Conservation (phyloP, 2,797 vertebrate genomes). For the Lacerta viridis region DNA sequence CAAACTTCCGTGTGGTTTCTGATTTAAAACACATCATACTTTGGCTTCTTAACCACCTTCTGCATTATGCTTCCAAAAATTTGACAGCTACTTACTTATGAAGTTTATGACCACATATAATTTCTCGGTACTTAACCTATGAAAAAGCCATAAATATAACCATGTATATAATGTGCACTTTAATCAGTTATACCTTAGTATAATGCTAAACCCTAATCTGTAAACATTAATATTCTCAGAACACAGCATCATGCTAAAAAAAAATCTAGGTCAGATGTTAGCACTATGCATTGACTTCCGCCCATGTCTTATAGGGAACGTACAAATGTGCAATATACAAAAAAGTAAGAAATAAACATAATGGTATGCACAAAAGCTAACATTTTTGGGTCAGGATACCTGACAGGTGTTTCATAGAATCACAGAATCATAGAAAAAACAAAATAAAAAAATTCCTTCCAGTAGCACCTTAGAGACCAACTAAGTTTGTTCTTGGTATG, state of each 20-base stretch:
- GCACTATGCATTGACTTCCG: background rate
- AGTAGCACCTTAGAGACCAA: no score
- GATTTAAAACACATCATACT: constrained; percentile 73
- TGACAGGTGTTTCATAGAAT: no score
- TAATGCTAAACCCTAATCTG: constrained; percentile 58
- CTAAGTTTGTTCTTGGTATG: no score
- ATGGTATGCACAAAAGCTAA: background rate
- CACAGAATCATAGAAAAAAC: no score
- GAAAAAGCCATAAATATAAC: constrained; percentile 38
- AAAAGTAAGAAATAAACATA: background rate
- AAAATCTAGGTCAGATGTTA: constrained; percentile 28
- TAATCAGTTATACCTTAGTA: constrained; percentile 44
- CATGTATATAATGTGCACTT: background rate
- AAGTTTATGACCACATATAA: constrained; percentile 49
- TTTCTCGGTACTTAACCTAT: constrained; percentile 29
- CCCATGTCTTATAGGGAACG: constrained; percentile 1
- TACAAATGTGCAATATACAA: background rate
- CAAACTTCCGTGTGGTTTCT: constrained; percentile 63
- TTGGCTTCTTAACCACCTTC: constrained; percentile 70
- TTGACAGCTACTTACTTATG: constrained; percentile 73
- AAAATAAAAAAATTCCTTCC: no score
- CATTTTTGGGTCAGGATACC: background rate
- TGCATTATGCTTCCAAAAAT: constrained; percentile 69
- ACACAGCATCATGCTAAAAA: constrained; percentile 16
- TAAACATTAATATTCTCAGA: constrained; percentile 42